Conservation (phyloP, 2,113 vertebrate species). For the Puffinus mauretanicus region DNA sequence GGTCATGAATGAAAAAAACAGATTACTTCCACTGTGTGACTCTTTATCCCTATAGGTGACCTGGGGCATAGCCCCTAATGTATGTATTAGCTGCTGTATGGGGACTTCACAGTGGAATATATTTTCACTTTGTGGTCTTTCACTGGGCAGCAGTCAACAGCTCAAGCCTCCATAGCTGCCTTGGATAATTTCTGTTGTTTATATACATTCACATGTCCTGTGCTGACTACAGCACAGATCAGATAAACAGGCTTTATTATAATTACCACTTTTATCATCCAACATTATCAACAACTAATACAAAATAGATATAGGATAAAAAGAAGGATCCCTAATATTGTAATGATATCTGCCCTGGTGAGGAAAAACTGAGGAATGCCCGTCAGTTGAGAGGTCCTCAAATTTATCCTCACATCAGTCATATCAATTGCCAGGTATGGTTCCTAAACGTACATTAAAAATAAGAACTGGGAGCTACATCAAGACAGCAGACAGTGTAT, state of each 20-base stretch:
- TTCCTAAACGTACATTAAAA: conserved; percentile 41
- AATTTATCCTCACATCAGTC: not conserved
- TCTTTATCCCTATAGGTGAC: not conserved
- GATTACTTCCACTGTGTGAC: not conserved
- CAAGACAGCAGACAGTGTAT: not conserved
- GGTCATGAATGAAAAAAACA: not conserved
- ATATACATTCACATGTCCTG: not conserved
- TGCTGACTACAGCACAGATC: not conserved
- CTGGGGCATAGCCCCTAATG: not conserved
- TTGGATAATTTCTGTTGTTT: not conserved
- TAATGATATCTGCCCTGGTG: not conserved
- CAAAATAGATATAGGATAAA: not conserved
- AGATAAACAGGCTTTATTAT: not conserved
- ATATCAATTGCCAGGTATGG: not conserved
- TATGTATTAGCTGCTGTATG: not conserved
- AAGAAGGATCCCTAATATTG: not conserved
- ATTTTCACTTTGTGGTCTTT: not conserved
- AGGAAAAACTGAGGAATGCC: not conserved
- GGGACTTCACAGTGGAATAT: not conserved
- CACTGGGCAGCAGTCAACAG: not conserved
- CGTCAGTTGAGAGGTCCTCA: not conserved
- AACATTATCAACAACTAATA: not conserved
- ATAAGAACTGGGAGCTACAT: conserved; percentile 13
- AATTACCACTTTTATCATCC: not conserved
- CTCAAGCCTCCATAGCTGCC: not conserved